Base-by-base conservation (phyloP, 2,888 invertebrate genomes). In the Achlya flavicornis region DNA sequence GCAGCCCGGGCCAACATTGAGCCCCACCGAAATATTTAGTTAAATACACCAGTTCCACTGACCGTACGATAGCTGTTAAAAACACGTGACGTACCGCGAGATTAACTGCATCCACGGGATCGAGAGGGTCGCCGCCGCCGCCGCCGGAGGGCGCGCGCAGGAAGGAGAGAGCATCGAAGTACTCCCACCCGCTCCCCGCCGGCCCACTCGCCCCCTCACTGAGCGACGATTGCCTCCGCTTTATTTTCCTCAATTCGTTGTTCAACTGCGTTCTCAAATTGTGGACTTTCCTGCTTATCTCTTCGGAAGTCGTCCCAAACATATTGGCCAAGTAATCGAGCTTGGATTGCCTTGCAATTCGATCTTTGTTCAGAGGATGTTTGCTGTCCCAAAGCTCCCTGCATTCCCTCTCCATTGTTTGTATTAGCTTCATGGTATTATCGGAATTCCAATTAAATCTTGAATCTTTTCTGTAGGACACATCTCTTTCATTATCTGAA, bases 221-320 rank as follows among this genome's bases (percentile, higher is more conserved):
- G 53, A 19, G 7, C 62, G 74, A 71, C 62, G 66, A 61, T 64
- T 86, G 85, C 69, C 85, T 83, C 71, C 84, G 79, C 73, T 90
- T 89, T 69, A 93, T 87, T 79, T 92, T 93, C 69, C 93, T 77
- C 81, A 92, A 68, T 73, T 93, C 93, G 65, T 89, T 90, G 72
- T 92, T 91, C 61, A 89, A 89, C 76, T 92, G 93, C 35, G 91
- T 86, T 69, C 92, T 77, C 76, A 93, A 80, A 79, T 93, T 92
- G 73, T 93, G 92, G 64, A 92, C 80, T 69, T 93, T 93, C 64
- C 92, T 80, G 62, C 81, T 87, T 63, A 93, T 91, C 74, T 92
- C 92, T 66, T 91, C 92, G 0, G 80, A 64, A 2, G 88, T 87
- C 6, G 92, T 92, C 0, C 80, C 84, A 66, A 93, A 92, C 67